Conservation (phyloP, 2,113 vertebrate species). For the Hucho hucho region DNA sequence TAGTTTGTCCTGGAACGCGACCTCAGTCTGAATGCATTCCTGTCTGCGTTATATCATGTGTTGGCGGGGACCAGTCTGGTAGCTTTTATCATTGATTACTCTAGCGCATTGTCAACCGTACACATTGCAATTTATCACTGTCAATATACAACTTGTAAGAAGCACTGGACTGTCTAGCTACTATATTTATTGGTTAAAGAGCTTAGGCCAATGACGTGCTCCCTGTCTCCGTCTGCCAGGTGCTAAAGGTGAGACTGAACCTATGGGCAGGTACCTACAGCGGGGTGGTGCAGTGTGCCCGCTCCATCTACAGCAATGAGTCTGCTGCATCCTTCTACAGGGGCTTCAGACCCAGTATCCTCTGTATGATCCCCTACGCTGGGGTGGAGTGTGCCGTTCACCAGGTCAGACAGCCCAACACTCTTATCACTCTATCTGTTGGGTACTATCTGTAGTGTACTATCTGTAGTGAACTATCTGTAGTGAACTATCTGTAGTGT, state of each 20-base stretch:
- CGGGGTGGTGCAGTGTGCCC: conserved; percentile 59
- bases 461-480: too few species aligned
- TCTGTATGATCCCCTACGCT: conserved; percentile 77
- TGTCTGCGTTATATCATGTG: too few species aligned
- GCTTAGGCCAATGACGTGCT: not conserved
- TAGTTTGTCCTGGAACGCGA: too few species aligned
- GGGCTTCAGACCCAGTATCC: conserved; percentile 74
- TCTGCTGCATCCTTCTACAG: conserved; percentile 70
- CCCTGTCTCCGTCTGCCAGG: conserved; percentile 41
- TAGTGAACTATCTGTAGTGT: too few species aligned
- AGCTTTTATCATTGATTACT: too few species aligned
- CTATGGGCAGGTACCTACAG: conserved; percentile 61
- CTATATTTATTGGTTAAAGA: not conserved
- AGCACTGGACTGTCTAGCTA: not conserved
- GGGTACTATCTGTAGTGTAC: not conserved
- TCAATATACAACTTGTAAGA: not conserved
- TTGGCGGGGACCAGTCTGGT: too few species aligned
- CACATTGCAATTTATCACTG: not conserved
- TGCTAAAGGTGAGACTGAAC: conserved; percentile 75
- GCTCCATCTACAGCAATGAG: conserved; percentile 64
- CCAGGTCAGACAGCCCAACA: conserved; percentile 55
- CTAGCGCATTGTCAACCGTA: too few species aligned
- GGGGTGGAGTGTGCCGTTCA: conserved; percentile 76
- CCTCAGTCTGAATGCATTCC: too few species aligned
- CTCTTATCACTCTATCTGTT: not conserved